Conservation (phyloP, 2,797 vertebrate genomes). For the Gallinago nigripennis region DNA sequence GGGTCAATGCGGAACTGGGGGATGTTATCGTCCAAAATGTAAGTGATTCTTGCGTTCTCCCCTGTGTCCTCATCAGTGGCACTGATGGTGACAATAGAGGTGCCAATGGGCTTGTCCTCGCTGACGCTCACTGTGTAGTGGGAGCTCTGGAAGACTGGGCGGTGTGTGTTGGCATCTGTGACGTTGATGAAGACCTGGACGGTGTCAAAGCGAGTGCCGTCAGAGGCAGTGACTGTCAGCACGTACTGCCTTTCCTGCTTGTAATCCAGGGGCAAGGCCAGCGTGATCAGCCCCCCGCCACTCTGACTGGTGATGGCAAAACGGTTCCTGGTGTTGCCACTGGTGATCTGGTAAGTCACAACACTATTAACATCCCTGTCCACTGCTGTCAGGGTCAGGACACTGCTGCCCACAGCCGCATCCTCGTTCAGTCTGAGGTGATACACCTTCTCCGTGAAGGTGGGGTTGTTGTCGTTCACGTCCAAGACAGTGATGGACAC, state of each 20-base stretch:
- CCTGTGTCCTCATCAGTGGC: constrained; percentile 95
- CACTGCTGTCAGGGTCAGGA: constrained; percentile 89
- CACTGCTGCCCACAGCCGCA: constrained; percentile 90
- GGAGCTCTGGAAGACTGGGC: constrained; percentile 94
- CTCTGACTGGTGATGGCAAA: constrained; percentile 98
- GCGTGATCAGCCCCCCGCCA: constrained; percentile 90
- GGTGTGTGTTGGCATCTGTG: constrained; percentile 95
- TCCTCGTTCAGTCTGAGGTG: constrained; percentile 94
- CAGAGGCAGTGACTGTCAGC: constrained; percentile 91
- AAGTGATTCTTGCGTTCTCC: constrained; percentile 95
- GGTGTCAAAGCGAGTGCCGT: constrained; percentile 91
- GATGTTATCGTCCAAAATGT: constrained; percentile 92
- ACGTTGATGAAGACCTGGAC: constrained; percentile 95
- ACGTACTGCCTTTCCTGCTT: constrained; percentile 97
- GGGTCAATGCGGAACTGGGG: constrained; percentile 94
- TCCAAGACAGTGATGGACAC: constrained; percentile 93
- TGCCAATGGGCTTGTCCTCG: constrained; percentile 89
- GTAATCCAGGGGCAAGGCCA: constrained; percentile 95
- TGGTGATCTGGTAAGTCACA: constrained; percentile 96
- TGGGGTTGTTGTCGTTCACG: constrained; percentile 93
- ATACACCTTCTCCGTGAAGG: constrained; percentile 91
- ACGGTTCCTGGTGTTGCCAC: constrained; percentile 96
- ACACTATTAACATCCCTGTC: constrained; percentile 94
- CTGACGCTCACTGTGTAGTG: constrained; percentile 90
- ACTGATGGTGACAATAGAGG: constrained; percentile 87